These are phyloP conservation scores for Phaedon cochleariae DNA, from an alignment of 2,888 invertebrate species.

Conservation along the genomic window DNA sequence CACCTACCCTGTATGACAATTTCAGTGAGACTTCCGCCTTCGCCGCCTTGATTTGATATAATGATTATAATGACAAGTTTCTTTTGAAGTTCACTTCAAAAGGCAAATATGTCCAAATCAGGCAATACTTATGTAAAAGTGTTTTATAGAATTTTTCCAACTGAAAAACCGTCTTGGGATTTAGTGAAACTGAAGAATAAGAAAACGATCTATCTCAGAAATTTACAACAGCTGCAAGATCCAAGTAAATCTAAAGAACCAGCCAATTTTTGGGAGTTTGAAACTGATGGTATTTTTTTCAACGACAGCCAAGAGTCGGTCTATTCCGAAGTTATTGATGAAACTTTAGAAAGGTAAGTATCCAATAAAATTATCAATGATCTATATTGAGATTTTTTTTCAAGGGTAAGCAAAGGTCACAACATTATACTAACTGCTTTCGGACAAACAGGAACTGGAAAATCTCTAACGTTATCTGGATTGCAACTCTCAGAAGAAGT, in stretches of 20 bases:
- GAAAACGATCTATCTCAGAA: slow-evolving; percentile 57
- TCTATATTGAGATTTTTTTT: no score
- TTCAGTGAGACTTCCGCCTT: background rate
- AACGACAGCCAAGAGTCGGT: slow-evolving; percentile 57
- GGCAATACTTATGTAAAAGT: slow-evolving; percentile 44
- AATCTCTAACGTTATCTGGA: slow-evolving; percentile 56
- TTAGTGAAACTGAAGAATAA: slow-evolving; percentile 51
- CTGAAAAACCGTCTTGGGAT: slow-evolving; percentile 50
- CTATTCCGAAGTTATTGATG: slow-evolving; percentile 52
- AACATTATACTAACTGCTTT: slow-evolving; percentile 58
- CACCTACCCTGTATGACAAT: no score
- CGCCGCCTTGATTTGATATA: background rate
- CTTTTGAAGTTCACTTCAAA: background rate
- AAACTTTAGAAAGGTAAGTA: slow-evolving; percentile 57
- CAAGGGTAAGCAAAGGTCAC: slow-evolving; percentile 40
- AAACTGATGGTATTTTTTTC: slow-evolving; percentile 59
- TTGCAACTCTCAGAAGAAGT: slow-evolving; percentile 45
- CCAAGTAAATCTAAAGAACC: slow-evolving; percentile 37
- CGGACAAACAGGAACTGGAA: slow-evolving; percentile 62
- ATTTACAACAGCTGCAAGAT: slow-evolving; percentile 52
- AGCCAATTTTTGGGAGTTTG: slow-evolving; percentile 59
- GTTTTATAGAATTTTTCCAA: slow-evolving; percentile 54
- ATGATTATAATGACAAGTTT: background rate
- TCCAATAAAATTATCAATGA: background rate
- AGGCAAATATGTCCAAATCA: slow-evolving; percentile 7